phyloP scores from a whole-genome alignment of 2,113 vertebrate genomes.

The Coregonus clupeaformis region DNA sequence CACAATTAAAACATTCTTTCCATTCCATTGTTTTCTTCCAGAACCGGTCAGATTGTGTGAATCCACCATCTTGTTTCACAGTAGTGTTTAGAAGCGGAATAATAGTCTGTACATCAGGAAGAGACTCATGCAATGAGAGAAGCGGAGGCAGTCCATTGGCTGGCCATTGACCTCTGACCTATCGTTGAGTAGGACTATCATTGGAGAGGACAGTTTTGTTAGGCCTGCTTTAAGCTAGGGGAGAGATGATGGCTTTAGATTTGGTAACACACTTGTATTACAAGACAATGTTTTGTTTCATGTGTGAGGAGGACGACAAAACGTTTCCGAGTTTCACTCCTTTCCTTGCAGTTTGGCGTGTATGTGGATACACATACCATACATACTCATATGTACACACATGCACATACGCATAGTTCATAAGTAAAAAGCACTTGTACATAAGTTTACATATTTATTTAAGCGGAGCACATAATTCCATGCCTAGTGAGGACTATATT shows the following conservation, averaged over 20 bases:
- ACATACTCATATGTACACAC: constrained; percentile 5
- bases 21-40: constrained; percentile 32
- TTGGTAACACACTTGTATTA: neutral
- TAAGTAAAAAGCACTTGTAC: constrained; percentile 79
- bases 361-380: neutral
- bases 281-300: constrained; percentile 44
- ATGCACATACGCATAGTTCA: neutral
- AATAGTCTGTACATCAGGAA: constrained; percentile 48
- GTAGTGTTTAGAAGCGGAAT: constrained; percentile 42
- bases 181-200: no score
- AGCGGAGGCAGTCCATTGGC: constrained; percentile 42
- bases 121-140: constrained; percentile 71
- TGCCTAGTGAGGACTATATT: constrained; percentile 56
- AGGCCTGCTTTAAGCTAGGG: no score
- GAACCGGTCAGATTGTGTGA: constrained; percentile 32
- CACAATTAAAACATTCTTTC: constrained; percentile 62
- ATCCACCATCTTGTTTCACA: constrained; percentile 17
- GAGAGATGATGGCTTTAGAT: constrained; percentile 74
- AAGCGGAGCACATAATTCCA: constrained; percentile 73
- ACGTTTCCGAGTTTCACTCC: constrained; percentile 55
- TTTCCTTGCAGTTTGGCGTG: constrained; percentile 35
- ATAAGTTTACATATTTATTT: constrained; percentile 60
- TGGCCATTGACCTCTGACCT: constrained; percentile 34
- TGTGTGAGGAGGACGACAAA: constrained; percentile 68
- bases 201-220: constrained; percentile 19